Evolutionary conservation across 2,113 vertebrate species (phyloP).

Genomic region (Mobula hypostoma): DNA sequence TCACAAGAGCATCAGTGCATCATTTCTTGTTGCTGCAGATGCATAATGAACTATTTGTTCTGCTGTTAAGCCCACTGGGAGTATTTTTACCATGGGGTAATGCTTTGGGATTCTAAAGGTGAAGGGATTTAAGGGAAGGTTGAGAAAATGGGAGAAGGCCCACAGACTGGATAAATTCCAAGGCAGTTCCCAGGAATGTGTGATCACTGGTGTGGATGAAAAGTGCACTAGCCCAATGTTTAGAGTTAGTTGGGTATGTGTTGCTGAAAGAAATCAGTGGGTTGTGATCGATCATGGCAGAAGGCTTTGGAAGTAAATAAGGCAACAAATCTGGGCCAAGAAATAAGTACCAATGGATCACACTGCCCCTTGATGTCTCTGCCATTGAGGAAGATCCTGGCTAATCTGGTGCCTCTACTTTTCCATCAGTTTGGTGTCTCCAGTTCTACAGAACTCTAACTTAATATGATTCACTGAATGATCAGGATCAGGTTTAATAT

Average conservation of each 20-base stretch:
- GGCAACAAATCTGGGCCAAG: too few relatives aligned
- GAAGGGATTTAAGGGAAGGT: background rate
- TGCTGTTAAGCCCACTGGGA: background rate
- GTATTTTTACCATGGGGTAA: background rate
- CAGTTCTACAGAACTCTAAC: too few relatives aligned
- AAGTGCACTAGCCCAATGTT: background rate
- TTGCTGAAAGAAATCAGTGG: background rate
- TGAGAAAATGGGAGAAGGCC: background rate
- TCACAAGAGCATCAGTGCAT: background rate
- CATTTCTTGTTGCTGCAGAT: background rate
- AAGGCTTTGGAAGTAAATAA: background rate
- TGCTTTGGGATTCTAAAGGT: background rate
- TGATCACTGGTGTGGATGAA: background rate
- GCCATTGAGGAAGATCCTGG: too few relatives aligned
- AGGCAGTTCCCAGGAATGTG: background rate
- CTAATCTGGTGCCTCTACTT: too few relatives aligned
- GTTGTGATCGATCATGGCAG: background rate
- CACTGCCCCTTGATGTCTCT: too few relatives aligned
- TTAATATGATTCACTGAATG: too few relatives aligned
- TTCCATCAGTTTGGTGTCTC: too few relatives aligned
- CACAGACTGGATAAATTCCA: background rate
- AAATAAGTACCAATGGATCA: too few relatives aligned
- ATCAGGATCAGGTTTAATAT: too few relatives aligned
- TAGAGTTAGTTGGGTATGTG: background rate
- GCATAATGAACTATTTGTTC: background rate